Base-by-base conservation (phyloP, 2,888 invertebrate genomes). In the Apotomis capreana region DNA sequence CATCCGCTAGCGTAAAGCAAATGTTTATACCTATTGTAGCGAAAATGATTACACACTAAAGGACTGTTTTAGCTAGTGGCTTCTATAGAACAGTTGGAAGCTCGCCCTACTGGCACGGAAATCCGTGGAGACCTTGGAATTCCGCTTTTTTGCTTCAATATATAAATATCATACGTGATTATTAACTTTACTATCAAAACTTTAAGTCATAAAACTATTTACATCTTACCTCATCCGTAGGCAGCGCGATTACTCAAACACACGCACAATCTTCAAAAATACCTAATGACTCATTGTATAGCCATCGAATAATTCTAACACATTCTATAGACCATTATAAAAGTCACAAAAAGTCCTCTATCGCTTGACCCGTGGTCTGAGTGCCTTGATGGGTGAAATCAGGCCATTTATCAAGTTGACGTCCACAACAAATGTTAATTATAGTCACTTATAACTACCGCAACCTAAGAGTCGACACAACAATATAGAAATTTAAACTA, bases 351-450 rank as follows among this genome's bases (percentile, higher is more conserved):
- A 36, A 37, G 12, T 26, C 9, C 51, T 46, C 26, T 2, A 52
- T 36, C 51, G 37, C 62, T 15, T 36, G n/a, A n/a, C 15, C 49
- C 6, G 36, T 37, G n/a, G n/a, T 62, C 60, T 10, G 5, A 46
- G 15, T 26, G 44, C 10, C 59, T 37, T 69, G 62, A 51, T 51
- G 6, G 44, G 51, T 68, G 71, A 71, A 71, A 60, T 57, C 67
- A 36, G 61, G 26, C 67, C 57, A 71, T 71, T 68, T 62, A 71
- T 71, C 71, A 71, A 62, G 46, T 36, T 59, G 71, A 51, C 57
- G 67, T 49, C 40, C 67, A 55, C 71, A 71, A 71, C 67, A 71
- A 71, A 67, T 67, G 67, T 62, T 71, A 71, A 71, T 71, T 68
- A 71, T 26, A 61, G 67, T 68, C 61, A 51, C 60, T 68, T 61